Percentiles rank a stretch among this genome's conserved stretches.
phyloP scores from a whole-genome alignment of 2,797 vertebrate genomes.

The Pangasius sanitwongsei region DNA sequence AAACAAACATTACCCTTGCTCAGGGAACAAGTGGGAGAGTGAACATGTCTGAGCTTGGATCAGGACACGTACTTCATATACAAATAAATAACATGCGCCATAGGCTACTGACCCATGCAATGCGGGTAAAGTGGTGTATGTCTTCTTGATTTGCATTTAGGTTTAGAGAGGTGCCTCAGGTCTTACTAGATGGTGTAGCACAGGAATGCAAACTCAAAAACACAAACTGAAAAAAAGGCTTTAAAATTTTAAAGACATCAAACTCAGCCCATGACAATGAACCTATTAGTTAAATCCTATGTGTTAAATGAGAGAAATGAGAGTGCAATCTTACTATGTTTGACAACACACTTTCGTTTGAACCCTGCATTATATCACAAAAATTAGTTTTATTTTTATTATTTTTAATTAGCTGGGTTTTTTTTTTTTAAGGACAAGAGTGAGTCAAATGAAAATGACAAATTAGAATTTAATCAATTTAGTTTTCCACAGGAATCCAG shows the following conservation, averaged over 20 bases:
- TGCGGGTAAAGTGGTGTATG: not conserved
- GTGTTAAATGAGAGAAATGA: not conserved
- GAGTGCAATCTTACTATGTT: not conserved
- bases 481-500: not conserved
- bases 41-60: not conserved
- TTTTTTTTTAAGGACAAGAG: not conserved
- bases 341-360: not conserved
- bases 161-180: not conserved
- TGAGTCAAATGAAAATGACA: not conserved
- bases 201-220: not conserved
- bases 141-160: not conserved
- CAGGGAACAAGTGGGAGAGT: not conserved
- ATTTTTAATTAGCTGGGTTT: not conserved
- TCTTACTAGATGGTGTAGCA: not conserved
- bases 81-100: not conserved
- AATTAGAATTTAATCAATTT: not conserved
- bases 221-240: not conserved
- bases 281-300: not conserved
- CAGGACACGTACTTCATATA: not conserved
- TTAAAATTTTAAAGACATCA: not conserved
- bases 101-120: slow-evolving; percentile 1
- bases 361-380: not conserved
- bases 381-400: not conserved
- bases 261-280: not conserved
- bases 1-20: slow-evolving; percentile 45